Evolutionary conservation across 2,888 invertebrate species (phyloP), one percentile per base, ranked within the genome.

Genomic region (Lasioglossum vierecki): DNA sequence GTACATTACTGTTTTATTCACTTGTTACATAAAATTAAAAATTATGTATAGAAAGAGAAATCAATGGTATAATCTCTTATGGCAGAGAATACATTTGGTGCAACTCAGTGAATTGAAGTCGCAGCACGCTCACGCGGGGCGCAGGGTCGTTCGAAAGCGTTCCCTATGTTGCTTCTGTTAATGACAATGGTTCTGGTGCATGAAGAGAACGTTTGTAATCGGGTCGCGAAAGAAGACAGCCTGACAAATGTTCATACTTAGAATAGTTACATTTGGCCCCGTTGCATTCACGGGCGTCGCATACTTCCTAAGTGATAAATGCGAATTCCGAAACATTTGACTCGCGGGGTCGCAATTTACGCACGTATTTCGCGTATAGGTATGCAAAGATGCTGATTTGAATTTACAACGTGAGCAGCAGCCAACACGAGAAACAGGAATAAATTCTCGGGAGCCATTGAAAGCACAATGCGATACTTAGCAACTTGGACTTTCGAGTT

Each of bases 241-340:
- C 70, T 82, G 82, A 82, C 82, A 82, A 83, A 76, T 68, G 73
- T 68, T 81, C 72, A 66, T 78, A 75, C 77, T 88, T 87, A 76
- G 76, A 79, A 66, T 79, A 87, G 86, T 86, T 86, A 63, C 82
- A 88, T 85, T 82, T 72, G 85, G 86, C 76, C 85, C 39, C 75
- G 80, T 76, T 73, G 76, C 85, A 82, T 87, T 88, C 82, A 82
- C 73, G 78, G 76, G 74, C 82, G 86, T 87, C 82, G 76, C 88
- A 68, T 76, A 77, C 82, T 86, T 72, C 70, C 60, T 53, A 72
- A 82, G 83, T 87, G 87, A 87, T 87, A 87, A 87, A 87, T 86
- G 88, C 79, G 87, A 88, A 87, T 87, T 88, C 88, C 88, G 83
- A 85, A 87, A 87, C 88, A 88, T 87, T 87, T 81, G 83, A 82